Evolutionary conservation across 2,888 invertebrate genomes (phyloP), one percentile per base, ranked within the genome.

Genomic region (Yponomeuta evonymella): DNA sequence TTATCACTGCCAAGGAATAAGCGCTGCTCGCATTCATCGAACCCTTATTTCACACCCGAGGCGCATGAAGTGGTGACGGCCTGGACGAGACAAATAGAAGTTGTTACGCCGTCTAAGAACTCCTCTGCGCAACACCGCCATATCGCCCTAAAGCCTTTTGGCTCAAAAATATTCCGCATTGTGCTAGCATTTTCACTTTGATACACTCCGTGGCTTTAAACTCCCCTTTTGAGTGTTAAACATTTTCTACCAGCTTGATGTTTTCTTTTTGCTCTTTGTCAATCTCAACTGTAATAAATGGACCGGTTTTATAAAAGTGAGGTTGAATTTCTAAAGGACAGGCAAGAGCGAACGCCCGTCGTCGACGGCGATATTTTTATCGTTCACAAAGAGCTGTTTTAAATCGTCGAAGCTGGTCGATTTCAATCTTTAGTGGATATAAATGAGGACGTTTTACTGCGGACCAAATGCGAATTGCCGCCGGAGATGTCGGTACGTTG

Each of bases 81-180:
- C 23, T 15, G 51, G 15, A 15, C 15, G 79, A 77, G 76, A 77
- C 77, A 81, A 80, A 83, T 79, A 79, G 76, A 79, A 81, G 79
- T 36, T 63, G 63, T 63, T n/a, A 36, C 51, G 11, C 23, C 10
- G 43, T 48, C 48, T 48, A 43, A n/a, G 78, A 79, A 76, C 76
- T 72, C 72, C 74, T 8, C 77, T 36, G 62, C 36, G 36, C 33
- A n/a, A 33, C n/a, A 2, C 30, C 33, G 43, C 33, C 36, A 33
- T 30, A 9, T 63, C 33, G 43, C 63, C 15, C 33, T 33, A 2
- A 76, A 79, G 81, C 78, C 78, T 79, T 58, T 81, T 81, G 81
- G 79, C 77, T 80, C 75, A 78, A 79, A 80, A 81, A 81, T 82
- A 82, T 83, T 81, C 81, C 78, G 81, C 80, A 80, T 81, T 81